Conservation (phyloP, 2,113 vertebrate genomes). For the Nycticebus coucang region DNA sequence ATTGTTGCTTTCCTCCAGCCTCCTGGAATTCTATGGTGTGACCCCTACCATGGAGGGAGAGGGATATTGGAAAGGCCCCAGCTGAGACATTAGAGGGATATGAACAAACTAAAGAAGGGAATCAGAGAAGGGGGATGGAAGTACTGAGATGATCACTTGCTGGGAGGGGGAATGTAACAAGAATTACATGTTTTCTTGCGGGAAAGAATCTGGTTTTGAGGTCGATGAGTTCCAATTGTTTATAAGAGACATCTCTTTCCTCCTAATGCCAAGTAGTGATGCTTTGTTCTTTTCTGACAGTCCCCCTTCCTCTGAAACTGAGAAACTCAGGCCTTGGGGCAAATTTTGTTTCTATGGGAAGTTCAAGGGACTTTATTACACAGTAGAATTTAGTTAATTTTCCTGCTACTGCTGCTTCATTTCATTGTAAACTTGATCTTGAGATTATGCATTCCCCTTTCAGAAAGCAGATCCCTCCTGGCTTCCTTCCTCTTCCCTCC, state of each 20-base stretch:
- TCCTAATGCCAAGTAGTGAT: not conserved
- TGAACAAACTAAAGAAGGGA: not conserved
- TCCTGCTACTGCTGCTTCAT: not conserved
- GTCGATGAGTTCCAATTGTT: not conserved
- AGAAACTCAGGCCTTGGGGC: not conserved
- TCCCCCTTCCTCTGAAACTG: not conserved
- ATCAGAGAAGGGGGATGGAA: not conserved
- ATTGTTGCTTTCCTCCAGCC: not conserved
- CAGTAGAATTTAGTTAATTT: not conserved
- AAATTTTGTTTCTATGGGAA: not conserved
- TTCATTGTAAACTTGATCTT: not conserved
- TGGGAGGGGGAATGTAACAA: not conserved
- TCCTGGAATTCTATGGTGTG: not conserved
- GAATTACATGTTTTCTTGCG: not conserved
- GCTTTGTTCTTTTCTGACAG: not conserved
- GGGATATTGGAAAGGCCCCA: not conserved
- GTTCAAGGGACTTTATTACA: not conserved
- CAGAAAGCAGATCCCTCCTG: not conserved
- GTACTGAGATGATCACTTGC: not conserved
- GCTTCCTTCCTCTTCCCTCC: rapidly evolving
- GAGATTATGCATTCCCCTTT: not conserved
- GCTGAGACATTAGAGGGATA: not conserved
- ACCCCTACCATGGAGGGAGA: not conserved
- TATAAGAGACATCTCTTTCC: not conserved
- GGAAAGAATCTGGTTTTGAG: not conserved